Evolutionary conservation across 1,140 invertebrate species (phyloP).

Genomic region (Solenopsis fugax): DNA sequence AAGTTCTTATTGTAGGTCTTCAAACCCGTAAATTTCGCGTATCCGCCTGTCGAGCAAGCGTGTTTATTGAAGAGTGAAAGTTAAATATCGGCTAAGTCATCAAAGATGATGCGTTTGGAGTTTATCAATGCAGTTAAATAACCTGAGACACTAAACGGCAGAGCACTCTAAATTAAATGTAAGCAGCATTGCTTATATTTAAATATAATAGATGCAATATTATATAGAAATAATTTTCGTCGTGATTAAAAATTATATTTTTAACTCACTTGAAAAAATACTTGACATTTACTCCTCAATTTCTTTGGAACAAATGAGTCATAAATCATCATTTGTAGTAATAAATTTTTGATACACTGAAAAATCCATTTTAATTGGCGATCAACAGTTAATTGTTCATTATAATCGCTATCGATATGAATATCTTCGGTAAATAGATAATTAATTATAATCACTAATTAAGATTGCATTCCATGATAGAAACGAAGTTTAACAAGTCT

Average conservation of each 20-base stretch:
- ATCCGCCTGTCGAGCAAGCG: slow-evolving; percentile 90
- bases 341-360: background rate
- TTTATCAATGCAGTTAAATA: slow-evolving; percentile 9
- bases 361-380: background rate
- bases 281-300: slow-evolving; percentile 7
- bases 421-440: background rate
- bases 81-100: slow-evolving; percentile 45
- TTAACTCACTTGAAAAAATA: background rate
- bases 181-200: background rate
- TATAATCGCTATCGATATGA: background rate
- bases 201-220: background rate
- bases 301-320: background rate
- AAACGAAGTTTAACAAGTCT: background rate
- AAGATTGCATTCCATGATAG: background rate
- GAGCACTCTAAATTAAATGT: background rate
- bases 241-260: background rate
- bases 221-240: background rate
- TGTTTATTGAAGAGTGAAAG: slow-evolving; percentile 50
- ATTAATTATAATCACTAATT: background rate
- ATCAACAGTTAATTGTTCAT: background rate
- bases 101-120: background rate
- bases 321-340: background rate
- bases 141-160: background rate
- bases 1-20: slow-evolving; percentile 97
- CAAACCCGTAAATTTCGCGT: slow-evolving; percentile 97